Evolutionary conservation across 1,140 invertebrate species (phyloP), one percentile per base, ranked within the genome.

Genomic region (Portunus trituberculatus): DNA sequence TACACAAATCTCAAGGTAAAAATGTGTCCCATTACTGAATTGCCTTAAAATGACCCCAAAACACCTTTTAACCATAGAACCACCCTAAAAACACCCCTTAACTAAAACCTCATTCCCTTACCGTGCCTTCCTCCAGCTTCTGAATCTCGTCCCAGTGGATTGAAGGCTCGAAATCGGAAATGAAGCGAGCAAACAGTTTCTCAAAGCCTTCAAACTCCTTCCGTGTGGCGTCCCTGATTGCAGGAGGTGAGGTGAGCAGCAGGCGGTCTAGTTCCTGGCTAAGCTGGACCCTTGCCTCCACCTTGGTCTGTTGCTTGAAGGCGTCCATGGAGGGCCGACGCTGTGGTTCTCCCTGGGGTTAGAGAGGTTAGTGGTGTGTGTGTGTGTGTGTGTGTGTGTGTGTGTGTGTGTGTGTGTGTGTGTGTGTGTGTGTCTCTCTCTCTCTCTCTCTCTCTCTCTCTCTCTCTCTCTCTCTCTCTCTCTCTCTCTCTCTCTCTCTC

Each of bases 121-220:
- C 97, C 97, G 99, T 98, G 96, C 98, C 98, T 96, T 98, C 97
- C 12, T 98, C 98, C 46, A 99, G 97, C 96, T 98, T 99, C 97
- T 99, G 98, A 95, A 99, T 99, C 96, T 98, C 98, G 39, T 99
- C 98, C 99, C 99, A 99, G 96, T 98, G 97, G 88, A 99, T 97
- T 0, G 98, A 98, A 0, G 98, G 98, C 16, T 98, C 98, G 97
- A 98, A 98, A 96, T 98, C 98, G 96, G 98, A 97, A 28, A 99
- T 97, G 96, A 99, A 99, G 95, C 99, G 97, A 88, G 97, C 97
- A 97, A 99, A 99, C 0, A 99, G 97, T 87, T 98, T 97, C 96
- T 98, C 97, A 97, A 99, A 99, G 0, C 98, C 98, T 76, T 97
- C 97, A 97, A 99, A 98, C 97, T 99, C 91, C 91, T 28, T 67